Evolutionary conservation across 2,888 invertebrate species (phyloP).

Genomic region (Cordilura impudica): DNA sequence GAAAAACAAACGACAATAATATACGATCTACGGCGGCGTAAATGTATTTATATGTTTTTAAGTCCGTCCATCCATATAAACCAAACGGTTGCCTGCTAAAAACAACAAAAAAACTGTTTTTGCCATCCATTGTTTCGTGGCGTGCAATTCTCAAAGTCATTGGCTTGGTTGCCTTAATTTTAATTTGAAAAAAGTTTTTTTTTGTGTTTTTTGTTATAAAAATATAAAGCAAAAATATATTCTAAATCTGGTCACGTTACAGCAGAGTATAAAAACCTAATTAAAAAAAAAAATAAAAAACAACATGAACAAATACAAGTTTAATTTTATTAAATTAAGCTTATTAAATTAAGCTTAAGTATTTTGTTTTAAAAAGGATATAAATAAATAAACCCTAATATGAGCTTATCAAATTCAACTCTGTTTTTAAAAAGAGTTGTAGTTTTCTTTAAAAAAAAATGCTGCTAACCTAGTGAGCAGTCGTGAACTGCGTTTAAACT

Average conservation of each 20-base stretch:
- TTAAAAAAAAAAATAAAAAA: constrained; percentile 48
- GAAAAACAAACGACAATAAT: constrained; percentile 47
- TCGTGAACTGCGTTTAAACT: no score
- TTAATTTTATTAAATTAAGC: constrained; percentile 49
- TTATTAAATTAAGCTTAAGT: constrained; percentile 47
- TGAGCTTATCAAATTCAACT: no score
- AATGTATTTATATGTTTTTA: constrained; percentile 53
- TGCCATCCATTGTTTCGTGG: constrained; percentile 37
- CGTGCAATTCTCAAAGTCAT: constrained; percentile 63
- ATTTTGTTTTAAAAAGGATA: constrained; percentile 15
- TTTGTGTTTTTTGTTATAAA: constrained; percentile 30
- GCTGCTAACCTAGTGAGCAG: no score
- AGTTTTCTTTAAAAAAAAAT: no score
- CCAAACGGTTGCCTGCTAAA: constrained; percentile 32
- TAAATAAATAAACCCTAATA: not conserved
- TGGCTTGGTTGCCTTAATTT: constrained; percentile 60
- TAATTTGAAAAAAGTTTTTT: constrained; percentile 57
- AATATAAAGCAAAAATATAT: constrained; percentile 42
- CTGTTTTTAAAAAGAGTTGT: not conserved
- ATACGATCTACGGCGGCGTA: constrained; percentile 33
- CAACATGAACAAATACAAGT: constrained; percentile 31
- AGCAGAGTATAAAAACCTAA: constrained; percentile 35
- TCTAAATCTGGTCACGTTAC: constrained; percentile 63
- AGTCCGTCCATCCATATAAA: constrained; percentile 44
- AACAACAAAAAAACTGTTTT: constrained; percentile 33